A percentile compares a stretch with the other conserved stretches of the same genome.
These are phyloP conservation scores for Thryonomys swinderianus DNA, from an alignment of 2,113 vertebrate species.

Conservation along the genomic window DNA sequence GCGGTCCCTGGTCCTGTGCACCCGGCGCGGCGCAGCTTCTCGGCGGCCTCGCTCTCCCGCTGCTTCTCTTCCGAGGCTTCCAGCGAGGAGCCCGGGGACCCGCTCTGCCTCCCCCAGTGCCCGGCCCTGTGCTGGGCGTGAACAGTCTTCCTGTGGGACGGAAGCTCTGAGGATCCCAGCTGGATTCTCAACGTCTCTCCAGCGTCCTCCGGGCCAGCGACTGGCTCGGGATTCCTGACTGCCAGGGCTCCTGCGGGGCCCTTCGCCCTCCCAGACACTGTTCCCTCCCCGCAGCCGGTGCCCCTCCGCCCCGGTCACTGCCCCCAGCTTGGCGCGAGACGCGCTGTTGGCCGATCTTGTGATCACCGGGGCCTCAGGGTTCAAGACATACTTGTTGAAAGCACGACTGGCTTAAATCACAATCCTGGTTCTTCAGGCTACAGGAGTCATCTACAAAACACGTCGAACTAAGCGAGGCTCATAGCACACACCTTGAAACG, in stretches of 20 bases:
- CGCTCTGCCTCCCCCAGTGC: background rate
- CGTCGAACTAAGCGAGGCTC: background rate
- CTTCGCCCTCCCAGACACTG: background rate
- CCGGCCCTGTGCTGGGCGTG: background rate
- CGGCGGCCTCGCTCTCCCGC: background rate
- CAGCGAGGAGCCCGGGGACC: background rate
- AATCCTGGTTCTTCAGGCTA: background rate
- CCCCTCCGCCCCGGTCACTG: background rate
- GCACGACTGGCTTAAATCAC: background rate
- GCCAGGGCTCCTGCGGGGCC: background rate
- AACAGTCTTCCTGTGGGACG: background rate
- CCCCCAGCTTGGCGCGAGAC: background rate
- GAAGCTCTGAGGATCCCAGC: background rate
- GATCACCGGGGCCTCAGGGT: background rate
- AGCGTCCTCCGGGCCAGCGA: background rate
- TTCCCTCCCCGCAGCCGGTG: background rate
- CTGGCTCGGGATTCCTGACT: background rate
- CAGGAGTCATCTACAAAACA: background rate
- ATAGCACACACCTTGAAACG: background rate
- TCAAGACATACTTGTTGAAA: background rate
- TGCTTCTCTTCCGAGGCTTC: background rate
- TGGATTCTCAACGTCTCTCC: background rate
- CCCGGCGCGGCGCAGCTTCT: background rate
- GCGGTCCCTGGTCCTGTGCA: too few species aligned
- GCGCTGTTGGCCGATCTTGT: background rate